phyloP scores from a whole-genome alignment of 2,113 vertebrate species.

The Aegotheles bennettii region DNA sequence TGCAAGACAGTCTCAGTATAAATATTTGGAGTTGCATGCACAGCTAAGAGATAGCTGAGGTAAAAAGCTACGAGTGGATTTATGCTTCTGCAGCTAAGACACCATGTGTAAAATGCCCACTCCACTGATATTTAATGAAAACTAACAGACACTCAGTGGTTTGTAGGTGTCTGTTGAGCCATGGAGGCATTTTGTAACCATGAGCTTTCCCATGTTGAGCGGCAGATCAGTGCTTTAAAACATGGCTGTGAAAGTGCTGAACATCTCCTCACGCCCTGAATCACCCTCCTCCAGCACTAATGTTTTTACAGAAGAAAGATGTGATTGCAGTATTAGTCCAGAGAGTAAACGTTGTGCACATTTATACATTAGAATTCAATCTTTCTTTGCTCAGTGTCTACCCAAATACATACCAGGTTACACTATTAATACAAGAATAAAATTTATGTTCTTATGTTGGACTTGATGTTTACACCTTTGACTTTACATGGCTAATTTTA shows the following conservation, averaged over 20 bases:
- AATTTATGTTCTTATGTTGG: not conserved
- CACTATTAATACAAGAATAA: not conserved
- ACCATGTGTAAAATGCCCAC: not conserved
- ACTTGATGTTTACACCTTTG: not conserved
- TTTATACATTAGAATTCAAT: not conserved
- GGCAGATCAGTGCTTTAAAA: not conserved
- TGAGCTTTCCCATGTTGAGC: not conserved
- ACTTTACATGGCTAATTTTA: not conserved
- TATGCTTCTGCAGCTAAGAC: not conserved
- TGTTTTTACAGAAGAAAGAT: not conserved
- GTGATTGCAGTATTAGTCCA: not conserved
- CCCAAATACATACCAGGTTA: not conserved
- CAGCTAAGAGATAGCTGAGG: not conserved
- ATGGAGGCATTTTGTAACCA: fast-evolving
- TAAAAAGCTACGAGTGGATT: not conserved
- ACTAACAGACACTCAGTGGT: not conserved
- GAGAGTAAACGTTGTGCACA: not conserved
- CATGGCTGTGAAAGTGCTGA: not conserved
- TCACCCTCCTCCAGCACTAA: not conserved
- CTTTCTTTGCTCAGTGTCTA: not conserved
- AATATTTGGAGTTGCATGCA: not conserved
- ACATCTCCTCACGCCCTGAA: not conserved
- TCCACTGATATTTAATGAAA: not conserved
- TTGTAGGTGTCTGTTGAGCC: not conserved
- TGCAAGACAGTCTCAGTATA: not conserved